Base-by-base conservation (phyloP, 2,888 invertebrate genomes). In the Acrobasis repandana region DNA sequence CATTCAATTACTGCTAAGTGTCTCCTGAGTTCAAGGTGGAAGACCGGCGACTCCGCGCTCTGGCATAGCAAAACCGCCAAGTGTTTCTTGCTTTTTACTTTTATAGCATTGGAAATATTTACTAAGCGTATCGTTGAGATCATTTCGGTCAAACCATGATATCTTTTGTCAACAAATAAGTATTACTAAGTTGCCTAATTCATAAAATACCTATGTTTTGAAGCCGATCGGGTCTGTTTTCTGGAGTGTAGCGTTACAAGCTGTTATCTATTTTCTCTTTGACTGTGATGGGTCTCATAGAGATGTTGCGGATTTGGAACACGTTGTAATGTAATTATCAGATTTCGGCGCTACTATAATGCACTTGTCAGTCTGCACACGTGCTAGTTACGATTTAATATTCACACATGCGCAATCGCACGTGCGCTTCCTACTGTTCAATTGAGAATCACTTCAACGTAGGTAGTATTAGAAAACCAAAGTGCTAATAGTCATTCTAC, bases 351-450 rank as follows among this genome's bases (percentile, higher is more conserved):
- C 61, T 60, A 28, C 16, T 15, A 20, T n/a, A 43, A 34, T 18
- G 2, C 36, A 49, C 33, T 67, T 56, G 51, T 49, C 16, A 67
- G 51, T 57, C 64, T 9, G 60, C 49, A 47, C 67, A 65, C 65
- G 67, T 56, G 61, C 59, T 51, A 49, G 14, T 50, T 2, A 47
- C 43, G 60, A 64, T 66, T 28, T 66, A 61, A 28, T 58, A 65
- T 65, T 67, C 65, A 62, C 50, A 49, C 10, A 16, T 54, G 38
- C 38, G 58, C 61, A 28, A 33, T 38, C 58, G 61, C 65, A 67
- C 69, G 66, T 65, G 64, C 51, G 66, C 62, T 69, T 67, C 70
- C 67, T 69, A 67, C 65, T 65, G 16, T 52, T 59, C 59, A 64
- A 64, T 60, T 57, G 46, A 54, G 33, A 58, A 9, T 14, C 34